Conservation (phyloP, 2,797 vertebrate species). For the Garrulus glandarius region DNA sequence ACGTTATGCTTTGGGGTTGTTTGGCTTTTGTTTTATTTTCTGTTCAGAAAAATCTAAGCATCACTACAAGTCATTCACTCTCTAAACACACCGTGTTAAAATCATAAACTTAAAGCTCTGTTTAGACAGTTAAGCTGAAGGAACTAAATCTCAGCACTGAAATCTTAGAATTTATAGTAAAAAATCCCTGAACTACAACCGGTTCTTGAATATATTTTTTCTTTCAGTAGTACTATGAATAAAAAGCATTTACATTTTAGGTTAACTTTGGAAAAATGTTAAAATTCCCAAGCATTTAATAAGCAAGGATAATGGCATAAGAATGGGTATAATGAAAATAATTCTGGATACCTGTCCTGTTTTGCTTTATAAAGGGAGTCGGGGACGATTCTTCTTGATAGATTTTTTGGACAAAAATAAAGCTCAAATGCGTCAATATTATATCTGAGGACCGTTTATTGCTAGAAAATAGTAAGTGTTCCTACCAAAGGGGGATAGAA, state of each 20-base stretch:
- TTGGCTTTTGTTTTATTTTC: neutral
- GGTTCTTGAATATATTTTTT: neutral
- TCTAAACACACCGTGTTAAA: neutral
- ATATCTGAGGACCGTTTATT: neutral
- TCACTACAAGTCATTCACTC: neutral
- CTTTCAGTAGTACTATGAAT: neutral
- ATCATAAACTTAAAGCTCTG: neutral
- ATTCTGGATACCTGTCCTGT: neutral
- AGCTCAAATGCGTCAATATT: accelerated
- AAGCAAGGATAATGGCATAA: neutral
- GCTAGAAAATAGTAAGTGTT: no score
- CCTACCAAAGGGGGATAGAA: no score
- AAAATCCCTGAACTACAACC: accelerated
- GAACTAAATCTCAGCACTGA: neutral
- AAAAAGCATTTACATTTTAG: neutral
- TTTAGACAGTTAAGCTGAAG: neutral
- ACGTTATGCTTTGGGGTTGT: accelerated
- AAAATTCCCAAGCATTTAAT: neutral
- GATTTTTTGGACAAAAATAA: neutral
- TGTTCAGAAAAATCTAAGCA: neutral
- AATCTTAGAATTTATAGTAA: neutral
- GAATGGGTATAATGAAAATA: neutral
- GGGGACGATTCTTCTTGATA: neutral
- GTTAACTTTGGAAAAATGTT: neutral
- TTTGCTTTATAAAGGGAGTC: neutral